A percentile compares a stretch with the other conserved stretches of the same genome.
These are phyloP conservation scores for Columba guinea DNA, from an alignment of 2,797 vertebrate genomes.

Conservation along the genomic window DNA sequence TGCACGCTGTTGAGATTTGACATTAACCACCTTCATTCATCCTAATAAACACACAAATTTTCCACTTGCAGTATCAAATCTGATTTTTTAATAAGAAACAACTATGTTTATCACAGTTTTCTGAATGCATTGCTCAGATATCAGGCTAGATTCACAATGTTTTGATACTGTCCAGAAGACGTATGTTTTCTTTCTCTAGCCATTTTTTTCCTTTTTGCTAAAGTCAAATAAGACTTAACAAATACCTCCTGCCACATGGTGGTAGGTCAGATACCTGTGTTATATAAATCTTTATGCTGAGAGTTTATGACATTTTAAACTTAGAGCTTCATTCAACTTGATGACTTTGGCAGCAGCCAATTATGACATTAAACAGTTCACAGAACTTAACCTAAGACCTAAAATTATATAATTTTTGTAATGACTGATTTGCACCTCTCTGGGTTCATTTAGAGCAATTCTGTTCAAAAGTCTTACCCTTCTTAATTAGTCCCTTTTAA, in stretches of 20 bases:
- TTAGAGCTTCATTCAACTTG: conserved; percentile 83
- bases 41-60: conserved; percentile 69
- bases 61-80: conserved; percentile 63
- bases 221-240: conserved; percentile 88
- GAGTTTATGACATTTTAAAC: conserved; percentile 82
- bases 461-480: conserved; percentile 62
- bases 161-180: conserved; percentile 89
- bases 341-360: conserved; percentile 77
- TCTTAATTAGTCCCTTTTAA: conserved; percentile 68
- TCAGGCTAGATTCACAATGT: conserved; percentile 74
- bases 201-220: conserved; percentile 71
- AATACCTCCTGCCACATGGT: conserved; percentile 80
- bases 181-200: conserved; percentile 85
- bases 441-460: conserved; percentile 32
- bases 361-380: conserved; percentile 83
- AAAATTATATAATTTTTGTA: conserved; percentile 77
- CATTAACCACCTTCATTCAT: conserved; percentile 65
- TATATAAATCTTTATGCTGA: conserved; percentile 82
- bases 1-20: conserved; percentile 57
- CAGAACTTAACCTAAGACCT: conserved; percentile 76
- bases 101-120: conserved; percentile 74
- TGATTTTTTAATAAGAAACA: conserved; percentile 76
- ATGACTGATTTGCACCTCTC: conserved; percentile 71
- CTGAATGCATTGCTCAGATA: conserved; percentile 76
- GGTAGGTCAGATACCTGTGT: conserved; percentile 86